Percentiles rank a stretch among this genome's conserved stretches.
phyloP scores from a whole-genome alignment of 2,888 invertebrate genomes.

The Dinocampus coccinellae region DNA sequence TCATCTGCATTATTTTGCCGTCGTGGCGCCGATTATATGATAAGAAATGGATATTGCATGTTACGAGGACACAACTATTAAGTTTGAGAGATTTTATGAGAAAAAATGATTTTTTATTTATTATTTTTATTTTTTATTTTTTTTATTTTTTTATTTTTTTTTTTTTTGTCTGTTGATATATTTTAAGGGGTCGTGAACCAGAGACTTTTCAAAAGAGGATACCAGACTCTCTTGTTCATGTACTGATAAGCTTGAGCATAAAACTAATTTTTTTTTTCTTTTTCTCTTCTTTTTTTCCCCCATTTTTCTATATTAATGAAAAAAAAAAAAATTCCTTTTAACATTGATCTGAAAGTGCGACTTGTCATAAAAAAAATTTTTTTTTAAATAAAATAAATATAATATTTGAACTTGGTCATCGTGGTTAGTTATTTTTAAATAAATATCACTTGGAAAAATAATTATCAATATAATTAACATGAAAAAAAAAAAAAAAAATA shows the following conservation, averaged over 20 bases:
- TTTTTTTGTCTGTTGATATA: neutral
- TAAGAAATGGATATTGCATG: constrained; percentile 44
- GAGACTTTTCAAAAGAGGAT: neutral
- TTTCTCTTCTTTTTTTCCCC: neutral
- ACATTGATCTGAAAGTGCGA: too few relatives aligned
- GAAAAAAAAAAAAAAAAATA: neutral
- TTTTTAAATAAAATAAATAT: constrained; percentile 38
- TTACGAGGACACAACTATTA: neutral
- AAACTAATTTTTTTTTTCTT: neutral
- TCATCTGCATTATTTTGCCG: too few relatives aligned
- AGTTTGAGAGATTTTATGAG: constrained; percentile 5
- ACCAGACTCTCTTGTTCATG: neutral
- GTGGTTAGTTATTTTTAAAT: constrained; percentile 40
- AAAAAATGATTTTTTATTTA: constrained; percentile 11
- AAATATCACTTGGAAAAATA: neutral
- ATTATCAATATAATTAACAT: neutral
- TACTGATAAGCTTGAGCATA: neutral
- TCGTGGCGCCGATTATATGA: constrained; percentile 57
- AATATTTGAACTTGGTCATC: constrained; percentile 45
- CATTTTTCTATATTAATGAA: neutral
- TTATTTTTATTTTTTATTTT: too few relatives aligned
- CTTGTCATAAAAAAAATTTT: constrained; percentile 40
- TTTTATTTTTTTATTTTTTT: too few relatives aligned
- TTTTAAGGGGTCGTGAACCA: neutral
- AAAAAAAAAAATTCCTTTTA: neutral